phyloP scores from a whole-genome alignment of 2,797 vertebrate genomes.

The Otolemur crassicaudatus region DNA sequence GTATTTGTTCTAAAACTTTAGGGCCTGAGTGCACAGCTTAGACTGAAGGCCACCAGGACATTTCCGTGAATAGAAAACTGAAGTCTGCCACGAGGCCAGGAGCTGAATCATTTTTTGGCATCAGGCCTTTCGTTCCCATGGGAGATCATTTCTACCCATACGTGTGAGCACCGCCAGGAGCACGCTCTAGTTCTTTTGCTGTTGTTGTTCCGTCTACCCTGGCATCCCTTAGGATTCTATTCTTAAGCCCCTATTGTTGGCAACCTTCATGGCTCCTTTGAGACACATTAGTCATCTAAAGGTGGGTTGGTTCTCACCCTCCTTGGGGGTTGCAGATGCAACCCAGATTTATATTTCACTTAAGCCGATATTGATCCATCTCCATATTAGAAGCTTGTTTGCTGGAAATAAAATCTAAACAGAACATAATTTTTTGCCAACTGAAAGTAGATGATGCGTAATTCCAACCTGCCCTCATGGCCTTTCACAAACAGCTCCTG shows the following conservation, averaged over 20 bases:
- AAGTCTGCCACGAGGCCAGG: neutral
- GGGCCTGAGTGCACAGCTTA: neutral
- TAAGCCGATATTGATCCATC: slow-evolving; percentile 81
- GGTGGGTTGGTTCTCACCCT: slow-evolving; percentile 77
- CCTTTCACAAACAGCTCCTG: slow-evolving; percentile 51
- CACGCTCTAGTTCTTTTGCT: slow-evolving; percentile 10
- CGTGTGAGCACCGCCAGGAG: neutral
- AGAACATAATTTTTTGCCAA: slow-evolving; percentile 79
- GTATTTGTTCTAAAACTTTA: slow-evolving; percentile 31
- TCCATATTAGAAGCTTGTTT: slow-evolving; percentile 78
- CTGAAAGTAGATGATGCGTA: slow-evolving; percentile 74
- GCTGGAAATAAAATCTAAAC: slow-evolving; percentile 80
- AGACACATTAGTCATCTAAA: slow-evolving; percentile 79
- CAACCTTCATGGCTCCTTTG: slow-evolving; percentile 73
- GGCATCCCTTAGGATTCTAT: slow-evolving; percentile 56
- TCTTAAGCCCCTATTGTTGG: slow-evolving; percentile 70
- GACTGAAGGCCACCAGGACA: slow-evolving; percentile 42
- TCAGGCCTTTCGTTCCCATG: slow-evolving; percentile 46
- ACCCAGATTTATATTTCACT: slow-evolving; percentile 83
- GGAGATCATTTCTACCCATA: neutral
- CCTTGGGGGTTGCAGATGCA: slow-evolving; percentile 72
- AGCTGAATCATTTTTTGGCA: neutral
- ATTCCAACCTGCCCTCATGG: slow-evolving; percentile 56
- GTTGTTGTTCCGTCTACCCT: slow-evolving; percentile 63
- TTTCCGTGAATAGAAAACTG: slow-evolving; percentile 19